Conservation (phyloP, 2,888 invertebrate genomes). For the Merodon equestris region DNA sequence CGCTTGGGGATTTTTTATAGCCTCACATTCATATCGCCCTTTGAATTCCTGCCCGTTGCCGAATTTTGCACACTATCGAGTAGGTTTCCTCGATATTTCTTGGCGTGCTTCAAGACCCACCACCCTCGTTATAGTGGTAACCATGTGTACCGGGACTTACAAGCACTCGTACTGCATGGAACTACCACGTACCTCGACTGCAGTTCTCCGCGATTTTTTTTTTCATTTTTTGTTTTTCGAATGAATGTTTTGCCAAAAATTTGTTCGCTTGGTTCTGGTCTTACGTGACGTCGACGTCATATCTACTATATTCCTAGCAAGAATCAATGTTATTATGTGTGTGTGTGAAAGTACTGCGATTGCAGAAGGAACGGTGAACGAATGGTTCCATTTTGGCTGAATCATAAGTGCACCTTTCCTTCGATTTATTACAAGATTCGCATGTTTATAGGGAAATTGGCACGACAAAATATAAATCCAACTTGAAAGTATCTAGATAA, state of each 20-base stretch:
- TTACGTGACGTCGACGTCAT: conserved; percentile 54
- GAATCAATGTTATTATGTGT: no score
- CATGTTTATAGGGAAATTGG: conserved; percentile 58
- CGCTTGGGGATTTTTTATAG: conserved; percentile 59
- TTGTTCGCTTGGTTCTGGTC: conserved; percentile 25
- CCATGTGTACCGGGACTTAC: conserved; percentile 59
- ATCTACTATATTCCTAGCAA: conserved; percentile 22
- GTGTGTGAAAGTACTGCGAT: conserved; percentile 14
- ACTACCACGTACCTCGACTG: conserved; percentile 45
- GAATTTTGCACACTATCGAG: conserved; percentile 48
- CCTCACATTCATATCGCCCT: conserved; percentile 64
- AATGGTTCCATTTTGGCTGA: conserved; percentile 34
- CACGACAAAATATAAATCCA: conserved; percentile 15
- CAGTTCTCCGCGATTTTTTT: conserved; percentile 58
- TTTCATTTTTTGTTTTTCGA: conserved; percentile 9
- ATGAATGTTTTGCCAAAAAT: conserved; percentile 58
- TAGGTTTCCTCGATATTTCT: conserved; percentile 55
- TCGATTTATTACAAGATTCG: conserved; percentile 52
- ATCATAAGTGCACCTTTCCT: conserved; percentile 61
- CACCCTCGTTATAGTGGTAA: conserved; percentile 17
- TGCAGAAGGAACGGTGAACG: conserved; percentile 2
- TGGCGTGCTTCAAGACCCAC: conserved; percentile 20
- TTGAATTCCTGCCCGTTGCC: conserved; percentile 67
- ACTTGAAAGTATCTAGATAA: no score
- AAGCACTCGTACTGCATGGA: conserved; percentile 40